Base-by-base conservation (phyloP, 2,888 invertebrate genomes). In the Arrhopalites spinosus region DNA sequence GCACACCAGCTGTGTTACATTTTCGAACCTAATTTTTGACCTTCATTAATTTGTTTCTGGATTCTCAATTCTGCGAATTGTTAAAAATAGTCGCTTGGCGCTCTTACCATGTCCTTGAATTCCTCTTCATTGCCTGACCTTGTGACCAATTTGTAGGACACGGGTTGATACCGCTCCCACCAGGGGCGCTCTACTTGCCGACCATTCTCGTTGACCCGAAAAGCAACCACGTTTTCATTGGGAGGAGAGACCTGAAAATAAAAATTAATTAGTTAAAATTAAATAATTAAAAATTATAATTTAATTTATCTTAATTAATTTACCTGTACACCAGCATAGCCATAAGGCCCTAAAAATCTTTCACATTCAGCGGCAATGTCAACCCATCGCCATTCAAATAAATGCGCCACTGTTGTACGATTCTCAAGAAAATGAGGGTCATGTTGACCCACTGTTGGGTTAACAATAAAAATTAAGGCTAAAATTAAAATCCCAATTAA, bases 101-200 rank as follows among this genome's bases (percentile, higher is more conserved):
- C 3, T 8, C 17, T 5, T 0, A 92, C 90, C 95, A 96, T 96
- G 78, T 89, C 87, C 8, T 86, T 85, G 83, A 96, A 92, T 79
- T 92, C 90, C 15, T 86, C 83, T 83, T 92, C 91, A 78, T 89
- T 90, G 47, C 95, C 95, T 30, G 93, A 93, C 72, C 95, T 88
- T 0, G 93, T 93, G 0, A 84, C 84, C 64, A 94, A 86, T 25
- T 88, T 87, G 86, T 95, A 96, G 29, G 94, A 93, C 45, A 94
- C 90, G 0, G 94, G 93, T 85, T 95, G 94, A 85, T 95, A 95
- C 25, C 95, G n/a, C n/a, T 53, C 94, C 90, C 15, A 89, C 74
- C 74, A 74, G 3, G 74, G 74, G 2, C 74, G 56, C 1, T 64
- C 25, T 20, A 68, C 66, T 7, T 36, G 50, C n/a, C 25, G 30